Conservation (phyloP, 2,888 invertebrate species). For the Meteorus cinctellus region DNA sequence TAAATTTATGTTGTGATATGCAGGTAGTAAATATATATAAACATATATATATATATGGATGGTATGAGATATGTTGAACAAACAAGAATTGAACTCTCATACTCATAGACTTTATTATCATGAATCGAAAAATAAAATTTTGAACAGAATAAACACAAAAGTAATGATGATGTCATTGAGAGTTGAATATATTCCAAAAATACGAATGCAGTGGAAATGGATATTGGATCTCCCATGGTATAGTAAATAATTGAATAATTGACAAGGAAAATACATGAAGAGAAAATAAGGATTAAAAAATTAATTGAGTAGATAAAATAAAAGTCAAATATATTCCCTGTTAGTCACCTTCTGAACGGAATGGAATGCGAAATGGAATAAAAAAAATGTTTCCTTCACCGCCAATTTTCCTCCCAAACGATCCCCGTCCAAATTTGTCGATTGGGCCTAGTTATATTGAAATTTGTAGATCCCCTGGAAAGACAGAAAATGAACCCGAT, state of each 20-base stretch:
- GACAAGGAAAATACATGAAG: slow-evolving; percentile 18
- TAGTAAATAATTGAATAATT: slow-evolving; percentile 64
- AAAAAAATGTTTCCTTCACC: slow-evolving; percentile 33
- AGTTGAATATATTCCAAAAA: slow-evolving; percentile 48
- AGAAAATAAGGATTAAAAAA: neutral
- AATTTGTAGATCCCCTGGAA: slow-evolving; percentile 56
- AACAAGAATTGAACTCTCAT: slow-evolving; percentile 66
- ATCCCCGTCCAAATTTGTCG: slow-evolving; percentile 60
- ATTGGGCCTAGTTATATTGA: slow-evolving; percentile 57
- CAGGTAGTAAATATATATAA: slow-evolving; percentile 69
- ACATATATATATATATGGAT: slow-evolving; percentile 60
- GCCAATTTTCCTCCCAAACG: slow-evolving; percentile 38
- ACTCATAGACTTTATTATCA: slow-evolving; percentile 69
- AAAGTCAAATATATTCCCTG: slow-evolving; percentile 68
- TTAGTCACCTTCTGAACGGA: slow-evolving; percentile 57
- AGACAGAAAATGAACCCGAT: slow-evolving; percentile 44
- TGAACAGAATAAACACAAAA: neutral
- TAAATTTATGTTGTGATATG: slow-evolving; percentile 73
- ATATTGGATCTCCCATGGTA: slow-evolving; percentile 67
- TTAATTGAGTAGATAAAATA: slow-evolving; percentile 36
- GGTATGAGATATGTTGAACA: slow-evolving; percentile 66
- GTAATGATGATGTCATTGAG: slow-evolving; percentile 61
- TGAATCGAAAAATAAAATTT: slow-evolving; percentile 60
- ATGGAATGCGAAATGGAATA: neutral
- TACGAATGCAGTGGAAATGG: slow-evolving; percentile 51